These are phyloP conservation scores for Mus musculus DNA, from an alignment of 2,113 vertebrate species.

Conservation along the genomic window GRCm39 chr9:118285001-118285500, in stretches of 20 bases:
- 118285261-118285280: neutral
- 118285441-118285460: neutral
- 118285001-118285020: neutral
- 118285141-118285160: neutral
- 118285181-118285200: neutral
- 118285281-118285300: neutral
- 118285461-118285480: neutral
- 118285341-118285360: neutral
- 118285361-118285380: neutral
- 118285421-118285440: neutral
- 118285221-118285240: neutral
- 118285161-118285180: neutral
- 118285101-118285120: neutral
- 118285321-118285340: neutral
- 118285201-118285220: neutral
- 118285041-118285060: constrained; percentile 18
- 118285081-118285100: neutral
- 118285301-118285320: neutral
- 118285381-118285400: neutral
- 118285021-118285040: neutral
- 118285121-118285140: neutral
- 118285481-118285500: neutral
- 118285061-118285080: neutral
- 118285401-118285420: neutral
- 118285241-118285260: neutral